phyloP scores from a whole-genome alignment of 1,140 invertebrate species.

The Portunus trituberculatus region DNA sequence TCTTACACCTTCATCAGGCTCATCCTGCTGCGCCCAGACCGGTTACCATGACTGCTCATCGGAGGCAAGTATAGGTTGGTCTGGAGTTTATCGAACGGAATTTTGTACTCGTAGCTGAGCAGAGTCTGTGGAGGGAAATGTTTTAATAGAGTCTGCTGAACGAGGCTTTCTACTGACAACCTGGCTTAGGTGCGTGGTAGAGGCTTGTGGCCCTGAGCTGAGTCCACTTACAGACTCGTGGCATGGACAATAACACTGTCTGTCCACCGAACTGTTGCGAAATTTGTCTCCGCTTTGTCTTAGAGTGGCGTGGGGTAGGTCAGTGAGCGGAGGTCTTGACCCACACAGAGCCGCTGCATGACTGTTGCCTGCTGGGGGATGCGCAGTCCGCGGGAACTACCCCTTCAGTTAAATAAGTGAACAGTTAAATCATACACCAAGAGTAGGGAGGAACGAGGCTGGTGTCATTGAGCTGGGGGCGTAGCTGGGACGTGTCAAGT shows the following conservation, averaged over 20 bases:
- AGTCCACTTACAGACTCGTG: neutral
- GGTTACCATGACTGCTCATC: neutral
- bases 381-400: neutral
- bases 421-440: neutral
- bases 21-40: neutral
- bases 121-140: no score
- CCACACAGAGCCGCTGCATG: neutral
- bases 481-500: neutral
- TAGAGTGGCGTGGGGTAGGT: neutral
- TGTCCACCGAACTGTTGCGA: neutral
- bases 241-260: slow-evolving; percentile 18
- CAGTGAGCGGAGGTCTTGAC: neutral
- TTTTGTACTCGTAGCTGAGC: no score
- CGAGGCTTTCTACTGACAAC: no score
- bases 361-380: neutral
- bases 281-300: neutral
- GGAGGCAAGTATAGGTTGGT: neutral
- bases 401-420: neutral
- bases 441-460: neutral
- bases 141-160: no score
- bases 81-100: neutral
- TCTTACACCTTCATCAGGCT: neutral
- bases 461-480: slow-evolving; percentile 7
- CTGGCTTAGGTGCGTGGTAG: neutral
- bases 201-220: neutral